Conservation (phyloP, 2,888 invertebrate species). For the Patella depressa region DNA sequence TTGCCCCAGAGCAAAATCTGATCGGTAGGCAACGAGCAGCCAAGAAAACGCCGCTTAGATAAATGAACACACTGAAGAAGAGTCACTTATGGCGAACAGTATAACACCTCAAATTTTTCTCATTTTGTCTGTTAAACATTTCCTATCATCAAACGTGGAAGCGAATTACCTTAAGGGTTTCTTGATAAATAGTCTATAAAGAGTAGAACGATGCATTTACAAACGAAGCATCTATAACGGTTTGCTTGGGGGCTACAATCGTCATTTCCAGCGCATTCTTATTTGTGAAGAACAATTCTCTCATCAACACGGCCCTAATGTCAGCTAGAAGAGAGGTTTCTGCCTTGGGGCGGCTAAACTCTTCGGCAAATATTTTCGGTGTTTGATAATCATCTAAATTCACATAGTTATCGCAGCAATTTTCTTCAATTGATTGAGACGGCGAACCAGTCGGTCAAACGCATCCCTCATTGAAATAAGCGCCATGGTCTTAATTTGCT, state of each 20-base stretch:
- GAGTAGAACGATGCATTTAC: constrained; percentile 17
- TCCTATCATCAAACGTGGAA: constrained; percentile 19
- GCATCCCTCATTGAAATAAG: constrained; percentile 1
- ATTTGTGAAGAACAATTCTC: constrained; percentile 14
- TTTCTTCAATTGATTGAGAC: constrained; percentile 24
- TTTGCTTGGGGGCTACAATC: constrained; percentile 12
- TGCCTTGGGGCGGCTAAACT: constrained; percentile 18
- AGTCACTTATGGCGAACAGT: background rate
- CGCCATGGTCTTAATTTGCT: constrained; percentile 1
- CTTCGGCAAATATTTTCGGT: constrained; percentile 30
- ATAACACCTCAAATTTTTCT: constrained; percentile 17
- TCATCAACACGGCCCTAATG: constrained; percentile 14
- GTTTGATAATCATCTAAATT: constrained; percentile 30
- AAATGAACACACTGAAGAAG: constrained; percentile 4
- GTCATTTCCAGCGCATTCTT: constrained; percentile 5
- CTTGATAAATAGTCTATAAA: constrained; percentile 21
- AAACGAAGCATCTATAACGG: constrained; percentile 21
- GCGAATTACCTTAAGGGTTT: constrained; percentile 18
- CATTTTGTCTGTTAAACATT: constrained; percentile 26
- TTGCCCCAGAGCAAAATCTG: constrained; percentile 16
- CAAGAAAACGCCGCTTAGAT: background rate
- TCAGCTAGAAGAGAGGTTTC: constrained; percentile 15
- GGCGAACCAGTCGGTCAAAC: background rate
- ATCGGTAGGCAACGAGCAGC: background rate
- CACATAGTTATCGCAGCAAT: constrained; percentile 28